Percentiles rank a stretch among this genome's conserved stretches.
These are phyloP conservation scores for Scaptodrosophila lebanonensis DNA, from an alignment of 1,140 invertebrate species.

Conservation along the genomic window DNA sequence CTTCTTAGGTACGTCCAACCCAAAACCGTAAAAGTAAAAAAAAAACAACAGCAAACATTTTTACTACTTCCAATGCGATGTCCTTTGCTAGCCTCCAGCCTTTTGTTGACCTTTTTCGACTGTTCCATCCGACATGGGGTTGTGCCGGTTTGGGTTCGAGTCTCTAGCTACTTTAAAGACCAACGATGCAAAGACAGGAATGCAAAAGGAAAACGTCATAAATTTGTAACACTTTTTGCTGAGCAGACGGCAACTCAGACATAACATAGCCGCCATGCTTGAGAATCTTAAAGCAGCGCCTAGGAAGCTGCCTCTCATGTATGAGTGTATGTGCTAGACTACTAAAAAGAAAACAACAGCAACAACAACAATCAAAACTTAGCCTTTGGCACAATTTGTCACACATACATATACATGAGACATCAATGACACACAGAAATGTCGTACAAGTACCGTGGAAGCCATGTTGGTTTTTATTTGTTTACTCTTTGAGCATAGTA, in stretches of 20 bases:
- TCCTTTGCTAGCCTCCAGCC: slow-evolving; percentile 56
- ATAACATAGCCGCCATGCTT: slow-evolving; percentile 22
- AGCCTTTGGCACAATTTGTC: slow-evolving; percentile 67
- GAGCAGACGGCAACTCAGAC: slow-evolving; percentile 10
- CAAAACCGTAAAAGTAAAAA: slow-evolving; percentile 58
- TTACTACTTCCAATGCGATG: slow-evolving; percentile 59
- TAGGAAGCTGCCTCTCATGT: slow-evolving; percentile 10
- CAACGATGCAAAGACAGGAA: too few relatives aligned
- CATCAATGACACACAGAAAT: slow-evolving; percentile 66
- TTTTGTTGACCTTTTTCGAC: slow-evolving; percentile 70
- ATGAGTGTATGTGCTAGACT: not conserved
- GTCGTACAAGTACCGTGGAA: slow-evolving; percentile 13
- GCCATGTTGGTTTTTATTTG: slow-evolving; percentile 1
- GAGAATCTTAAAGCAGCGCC: not conserved
- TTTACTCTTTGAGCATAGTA: not conserved
- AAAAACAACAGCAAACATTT: slow-evolving; percentile 52
- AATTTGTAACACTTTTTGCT: slow-evolving; percentile 68
- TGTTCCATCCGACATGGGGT: slow-evolving; percentile 18
- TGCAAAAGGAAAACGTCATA: slow-evolving; percentile 62
- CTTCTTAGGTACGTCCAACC: slow-evolving; percentile 55
- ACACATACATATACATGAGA: slow-evolving; percentile 64
- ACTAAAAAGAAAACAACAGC: slow-evolving; percentile 17
- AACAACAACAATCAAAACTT: slow-evolving; percentile 49
- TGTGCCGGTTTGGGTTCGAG: slow-evolving; percentile 34
- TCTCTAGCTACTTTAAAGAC: slow-evolving; percentile 47